Conservation (phyloP, 2,113 vertebrate genomes). For the Sisor rabdophorus region DNA sequence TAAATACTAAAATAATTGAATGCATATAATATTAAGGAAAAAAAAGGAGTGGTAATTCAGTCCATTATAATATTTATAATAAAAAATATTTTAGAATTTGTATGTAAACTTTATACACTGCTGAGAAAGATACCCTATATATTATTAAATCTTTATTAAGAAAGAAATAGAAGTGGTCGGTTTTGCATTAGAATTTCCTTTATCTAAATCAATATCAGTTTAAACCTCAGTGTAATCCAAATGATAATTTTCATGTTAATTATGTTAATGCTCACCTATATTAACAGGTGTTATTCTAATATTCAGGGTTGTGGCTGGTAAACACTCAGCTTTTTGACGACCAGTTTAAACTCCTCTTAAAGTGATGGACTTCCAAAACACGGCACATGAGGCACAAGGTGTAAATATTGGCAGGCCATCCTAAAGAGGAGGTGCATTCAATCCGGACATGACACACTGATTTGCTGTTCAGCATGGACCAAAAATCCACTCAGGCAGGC, state of each 20-base stretch:
- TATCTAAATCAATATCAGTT: not conserved
- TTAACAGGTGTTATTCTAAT: constrained; percentile 39
- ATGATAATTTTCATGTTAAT: not conserved
- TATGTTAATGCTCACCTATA: constrained; percentile 7
- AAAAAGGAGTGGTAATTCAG: too few relatives aligned
- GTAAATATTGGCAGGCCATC: constrained; percentile 55
- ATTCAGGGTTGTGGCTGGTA: constrained; percentile 21
- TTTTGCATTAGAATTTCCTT: not conserved
- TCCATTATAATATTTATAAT: too few relatives aligned
- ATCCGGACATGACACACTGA: constrained; percentile 34
- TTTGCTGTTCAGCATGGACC: constrained; percentile 31
- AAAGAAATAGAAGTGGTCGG: not conserved
- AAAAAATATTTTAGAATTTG: not conserved
- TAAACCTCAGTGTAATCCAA: not conserved
- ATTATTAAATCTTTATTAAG: not conserved
- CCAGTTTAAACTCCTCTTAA: constrained; percentile 27
- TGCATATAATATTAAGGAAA: too few relatives aligned
- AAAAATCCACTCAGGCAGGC: constrained; percentile 34
- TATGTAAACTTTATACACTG: not conserved
- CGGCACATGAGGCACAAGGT: constrained; percentile 34
- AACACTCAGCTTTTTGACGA: constrained; percentile 37
- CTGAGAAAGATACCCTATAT: not conserved
- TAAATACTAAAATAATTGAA: too few relatives aligned
- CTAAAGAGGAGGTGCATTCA: constrained; percentile 49
- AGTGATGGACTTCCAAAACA: constrained; percentile 36